Conservation (phyloP, 92 coral and sea anemone species). For the Epizoanthus ramosus region DNA sequence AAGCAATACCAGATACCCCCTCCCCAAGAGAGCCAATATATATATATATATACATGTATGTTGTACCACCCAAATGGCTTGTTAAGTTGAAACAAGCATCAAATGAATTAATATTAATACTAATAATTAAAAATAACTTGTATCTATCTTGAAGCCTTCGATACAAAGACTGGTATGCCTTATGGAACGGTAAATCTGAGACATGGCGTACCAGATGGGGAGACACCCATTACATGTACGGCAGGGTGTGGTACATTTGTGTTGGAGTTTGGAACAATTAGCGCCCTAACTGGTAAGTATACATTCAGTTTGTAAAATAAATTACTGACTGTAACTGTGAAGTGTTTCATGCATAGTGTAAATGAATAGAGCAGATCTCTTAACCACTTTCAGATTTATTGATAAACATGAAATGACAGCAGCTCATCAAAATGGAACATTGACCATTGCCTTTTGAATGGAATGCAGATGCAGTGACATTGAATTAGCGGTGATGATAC, state of each 20-base stretch:
- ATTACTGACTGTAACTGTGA: too few species aligned
- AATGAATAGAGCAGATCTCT: too few species aligned
- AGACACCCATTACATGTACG: conserved; percentile 97
- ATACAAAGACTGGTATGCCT: conserved; percentile 98
- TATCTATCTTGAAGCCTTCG: conserved; percentile 66
- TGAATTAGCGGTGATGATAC: too few species aligned
- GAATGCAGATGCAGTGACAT: too few species aligned
- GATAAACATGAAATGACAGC: too few species aligned
- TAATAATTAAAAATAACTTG: too few species aligned
- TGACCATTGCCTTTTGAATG: too few species aligned
- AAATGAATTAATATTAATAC: too few species aligned
- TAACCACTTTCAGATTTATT: too few species aligned
- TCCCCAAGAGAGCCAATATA: background rate
- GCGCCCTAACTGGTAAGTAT: conserved; percentile 79
- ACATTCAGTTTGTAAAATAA: background rate
- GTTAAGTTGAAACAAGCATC: too few species aligned
- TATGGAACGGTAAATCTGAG: conserved; percentile 96
- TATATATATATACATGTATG: background rate
- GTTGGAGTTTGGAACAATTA: conserved; percentile 93
- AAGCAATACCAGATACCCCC: background rate
- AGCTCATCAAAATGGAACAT: too few species aligned
- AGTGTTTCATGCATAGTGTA: background rate
- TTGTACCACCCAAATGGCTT: background rate
- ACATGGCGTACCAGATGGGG: conserved; percentile 90
- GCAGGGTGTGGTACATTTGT: conserved; percentile 98